phyloP scores from a whole-genome alignment of 1,140 invertebrate genomes.

The Centruroides sculpturatus region DNA sequence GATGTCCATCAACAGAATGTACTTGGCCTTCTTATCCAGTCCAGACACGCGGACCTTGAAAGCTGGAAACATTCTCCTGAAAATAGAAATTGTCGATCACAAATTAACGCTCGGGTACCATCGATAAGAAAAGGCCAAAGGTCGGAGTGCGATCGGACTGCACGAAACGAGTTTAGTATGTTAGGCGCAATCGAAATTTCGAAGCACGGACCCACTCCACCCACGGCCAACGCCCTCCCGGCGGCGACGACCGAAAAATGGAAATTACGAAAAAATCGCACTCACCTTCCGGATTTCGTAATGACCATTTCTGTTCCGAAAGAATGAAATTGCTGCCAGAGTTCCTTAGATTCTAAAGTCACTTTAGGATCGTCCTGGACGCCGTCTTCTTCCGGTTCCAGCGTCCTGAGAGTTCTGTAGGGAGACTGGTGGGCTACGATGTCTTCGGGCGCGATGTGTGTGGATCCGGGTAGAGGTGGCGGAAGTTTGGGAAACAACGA shows the following conservation, averaged over 20 bases:
- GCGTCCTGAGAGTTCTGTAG: constrained; percentile 16
- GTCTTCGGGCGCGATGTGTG: background rate
- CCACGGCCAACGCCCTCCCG: too few relatives aligned
- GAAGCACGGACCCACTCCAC: too few relatives aligned
- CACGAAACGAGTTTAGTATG: too few relatives aligned
- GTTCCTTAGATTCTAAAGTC: constrained; percentile 88
- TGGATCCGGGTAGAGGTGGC: background rate
- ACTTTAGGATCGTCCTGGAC: constrained; percentile 94
- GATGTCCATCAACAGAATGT: constrained; percentile 75
- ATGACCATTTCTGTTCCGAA: constrained; percentile 99
- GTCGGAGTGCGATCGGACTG: too few relatives aligned
- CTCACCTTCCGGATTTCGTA: constrained; percentile 97
- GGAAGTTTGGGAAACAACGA: background rate
- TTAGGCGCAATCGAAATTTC: too few relatives aligned
- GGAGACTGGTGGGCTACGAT: background rate
- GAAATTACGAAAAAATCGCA: background rate
- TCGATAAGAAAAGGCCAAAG: too few relatives aligned
- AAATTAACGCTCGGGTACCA: too few relatives aligned
- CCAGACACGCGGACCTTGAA: constrained; percentile 93
- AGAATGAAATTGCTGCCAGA: constrained; percentile 98
- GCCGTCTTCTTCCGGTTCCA: constrained; percentile 80
- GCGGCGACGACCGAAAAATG: too few relatives aligned
- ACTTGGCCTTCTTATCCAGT: constrained; percentile 91
- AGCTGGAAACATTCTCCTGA: constrained; percentile 93
- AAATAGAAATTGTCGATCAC: constrained; percentile 27